These are phyloP conservation scores for Globodera ellingtonae DNA, from an alignment of 1,140 invertebrate species.

Conservation along the genomic window DNA sequence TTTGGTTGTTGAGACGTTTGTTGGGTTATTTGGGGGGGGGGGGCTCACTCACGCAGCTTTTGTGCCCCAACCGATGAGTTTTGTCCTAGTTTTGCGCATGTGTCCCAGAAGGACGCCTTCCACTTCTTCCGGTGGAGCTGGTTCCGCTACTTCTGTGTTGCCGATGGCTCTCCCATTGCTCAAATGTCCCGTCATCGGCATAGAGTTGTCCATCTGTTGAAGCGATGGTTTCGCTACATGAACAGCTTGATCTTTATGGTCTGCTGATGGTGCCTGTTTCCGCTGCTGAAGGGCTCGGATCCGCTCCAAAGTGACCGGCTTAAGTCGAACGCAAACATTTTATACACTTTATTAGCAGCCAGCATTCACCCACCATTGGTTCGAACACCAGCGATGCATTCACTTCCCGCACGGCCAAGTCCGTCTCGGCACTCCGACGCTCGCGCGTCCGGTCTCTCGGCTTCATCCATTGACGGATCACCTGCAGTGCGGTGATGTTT, in stretches of 20 bases:
- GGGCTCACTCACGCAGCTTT: not conserved
- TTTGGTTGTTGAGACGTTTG: slow-evolving; percentile 1
- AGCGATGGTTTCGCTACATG: slow-evolving; percentile 4
- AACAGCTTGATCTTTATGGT: slow-evolving; percentile 5
- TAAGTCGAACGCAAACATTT: not conserved
- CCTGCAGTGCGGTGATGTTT: slow-evolving; percentile 3
- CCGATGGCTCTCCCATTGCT: not conserved
- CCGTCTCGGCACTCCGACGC: slow-evolving; percentile 7
- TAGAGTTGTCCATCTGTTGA: not conserved
- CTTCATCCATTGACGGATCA: slow-evolving; percentile 38
- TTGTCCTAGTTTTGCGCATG: not conserved
- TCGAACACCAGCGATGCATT: slow-evolving; percentile 50
- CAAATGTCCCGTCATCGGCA: not conserved
- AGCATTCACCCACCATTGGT: slow-evolving; percentile 26
- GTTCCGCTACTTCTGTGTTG: not conserved
- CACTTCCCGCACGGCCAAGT: slow-evolving; percentile 21
- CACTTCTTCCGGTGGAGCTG: not conserved
- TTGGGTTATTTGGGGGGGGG: not conserved
- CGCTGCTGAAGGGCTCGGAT: slow-evolving; percentile 11
- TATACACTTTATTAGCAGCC: not conserved
- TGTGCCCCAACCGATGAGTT: not conserved
- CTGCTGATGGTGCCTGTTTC: slow-evolving; percentile 2
- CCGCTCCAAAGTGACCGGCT: slow-evolving; percentile 19
- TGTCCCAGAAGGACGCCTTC: not conserved
- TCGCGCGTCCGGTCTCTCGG: not conserved